Percentiles rank a stretch among this genome's conserved stretches.
Evolutionary conservation across 2,113 vertebrate species (phyloP).

Genomic region (Protobothrops flavoviridis): DNA sequence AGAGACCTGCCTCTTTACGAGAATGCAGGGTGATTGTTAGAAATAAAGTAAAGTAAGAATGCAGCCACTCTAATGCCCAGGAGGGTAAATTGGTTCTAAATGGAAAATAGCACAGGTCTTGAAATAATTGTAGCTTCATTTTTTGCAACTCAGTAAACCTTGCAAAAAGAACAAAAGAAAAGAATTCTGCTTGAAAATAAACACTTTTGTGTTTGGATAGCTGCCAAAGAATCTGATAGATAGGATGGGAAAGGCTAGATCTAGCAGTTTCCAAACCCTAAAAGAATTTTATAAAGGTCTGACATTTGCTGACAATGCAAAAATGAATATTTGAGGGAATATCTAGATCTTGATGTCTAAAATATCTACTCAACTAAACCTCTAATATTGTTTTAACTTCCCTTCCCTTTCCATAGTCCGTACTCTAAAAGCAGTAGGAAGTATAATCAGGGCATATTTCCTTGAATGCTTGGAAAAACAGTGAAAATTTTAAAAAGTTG

Average conservation of each 20-base stretch:
- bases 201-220: neutral
- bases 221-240: neutral
- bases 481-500: neutral
- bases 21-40: neutral
- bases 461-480: neutral
- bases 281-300: neutral
- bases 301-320: neutral
- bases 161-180: neutral
- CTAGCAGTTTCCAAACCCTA: neutral
- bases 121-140: neutral
- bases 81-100: neutral
- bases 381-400: neutral
- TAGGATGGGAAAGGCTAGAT: neutral
- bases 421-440: neutral
- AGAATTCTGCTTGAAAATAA: neutral
- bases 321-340: neutral
- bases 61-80: neutral
- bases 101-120: neutral
- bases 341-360: neutral
- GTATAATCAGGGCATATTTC: neutral
- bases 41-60: neutral
- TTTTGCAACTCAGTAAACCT: neutral
- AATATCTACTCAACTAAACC: neutral
- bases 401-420: neutral
- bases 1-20: neutral